A percentile compares a stretch with the other conserved stretches of the same genome.
phyloP scores from a whole-genome alignment of 2,888 invertebrate species.

The Scaptomyza flava region DNA sequence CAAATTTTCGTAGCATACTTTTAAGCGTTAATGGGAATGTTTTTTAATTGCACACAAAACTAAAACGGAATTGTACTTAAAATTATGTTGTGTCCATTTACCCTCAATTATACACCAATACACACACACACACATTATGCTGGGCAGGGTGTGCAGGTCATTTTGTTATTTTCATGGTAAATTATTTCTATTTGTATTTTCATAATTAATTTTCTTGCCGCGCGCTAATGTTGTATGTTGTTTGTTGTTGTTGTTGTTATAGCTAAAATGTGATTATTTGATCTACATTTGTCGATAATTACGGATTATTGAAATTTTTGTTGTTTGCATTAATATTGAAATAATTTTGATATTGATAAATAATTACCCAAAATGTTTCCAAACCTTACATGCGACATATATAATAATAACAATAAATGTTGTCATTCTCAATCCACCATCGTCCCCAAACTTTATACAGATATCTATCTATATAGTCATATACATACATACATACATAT shows the following conservation, averaged over 20 bases:
- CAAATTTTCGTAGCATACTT: conserved; percentile 27
- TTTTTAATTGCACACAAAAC: conserved; percentile 33
- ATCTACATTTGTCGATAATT: conserved; percentile 74
- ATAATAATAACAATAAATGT: conserved; percentile 52
- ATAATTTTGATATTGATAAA: conserved; percentile 70
- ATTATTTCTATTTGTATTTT: conserved; percentile 68
- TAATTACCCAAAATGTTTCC: conserved; percentile 58
- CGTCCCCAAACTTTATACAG: conserved; percentile 14
- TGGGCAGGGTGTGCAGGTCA: conserved; percentile 7
- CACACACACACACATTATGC: conserved; percentile 1
- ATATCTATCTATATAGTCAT: conserved; percentile 15
- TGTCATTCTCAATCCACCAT: too few species aligned
- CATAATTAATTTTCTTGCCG: conserved; percentile 68
- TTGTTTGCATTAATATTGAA: conserved; percentile 76
- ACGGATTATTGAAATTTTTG: conserved; percentile 76
- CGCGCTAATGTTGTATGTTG: conserved; percentile 12
- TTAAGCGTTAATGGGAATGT: conserved; percentile 24
- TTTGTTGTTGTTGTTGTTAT: conserved; percentile 22
- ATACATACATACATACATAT: conserved; percentile 12
- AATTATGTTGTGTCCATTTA: conserved; percentile 48
- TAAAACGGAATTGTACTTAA: conserved; percentile 26
- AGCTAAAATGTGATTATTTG: conserved; percentile 72
- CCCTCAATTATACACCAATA: conserved; percentile 44
- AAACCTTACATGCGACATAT: conserved; percentile 19
- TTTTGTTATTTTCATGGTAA: conserved; percentile 58